Base-by-base conservation (phyloP, 2,888 invertebrate genomes). In the Eupithecia insigniata region DNA sequence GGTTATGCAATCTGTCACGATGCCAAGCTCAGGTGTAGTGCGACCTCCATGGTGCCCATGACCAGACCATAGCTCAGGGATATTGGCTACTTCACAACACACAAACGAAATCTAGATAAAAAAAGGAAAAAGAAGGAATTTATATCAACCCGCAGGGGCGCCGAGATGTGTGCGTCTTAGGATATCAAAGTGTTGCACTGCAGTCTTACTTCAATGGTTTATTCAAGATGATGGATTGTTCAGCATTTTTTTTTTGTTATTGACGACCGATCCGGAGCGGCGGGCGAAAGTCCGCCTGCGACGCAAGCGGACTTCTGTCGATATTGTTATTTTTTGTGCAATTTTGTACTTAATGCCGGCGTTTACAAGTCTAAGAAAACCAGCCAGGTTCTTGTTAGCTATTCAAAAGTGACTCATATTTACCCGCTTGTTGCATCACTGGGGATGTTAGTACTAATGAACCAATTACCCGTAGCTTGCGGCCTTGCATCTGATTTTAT, bases 1-100 rank as follows among this genome's bases (percentile, higher is more conserved):
- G 83, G 85, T 93, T 92, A 91, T 89, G 92, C 88, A 92, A 92
- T 85, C 92, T 93, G 92, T 89, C 92, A 91, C 78, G 72, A 76
- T 89, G 93, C 93, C 91, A 91, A 89, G 88, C 89, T 90, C 91
- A 92, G 93, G 93, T 92, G 91, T 88, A 76, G 67, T 71, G 85
- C 84, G 88, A 90, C 90, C 90, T 90, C 87, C 77, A 81, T 83
- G 84, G 84, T 83, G 84, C 81, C 77, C 81, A 83, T 74, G 74
- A 71, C 71, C 69, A 74, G 74, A 69, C 71, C 69, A 74, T 65
- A 74, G 74, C 69, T 69, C 60, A 64, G 10, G 26, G 85, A 87
- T 87, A 84, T 84, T 84, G 86, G 82, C 80, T 74, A 79, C 77
- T 76, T 75, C 76, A 74, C 32, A 71, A 60, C 46, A 32, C 18